Conservation (phyloP, 2,113 vertebrate genomes). For the Hydrolagus affinis region DNA sequence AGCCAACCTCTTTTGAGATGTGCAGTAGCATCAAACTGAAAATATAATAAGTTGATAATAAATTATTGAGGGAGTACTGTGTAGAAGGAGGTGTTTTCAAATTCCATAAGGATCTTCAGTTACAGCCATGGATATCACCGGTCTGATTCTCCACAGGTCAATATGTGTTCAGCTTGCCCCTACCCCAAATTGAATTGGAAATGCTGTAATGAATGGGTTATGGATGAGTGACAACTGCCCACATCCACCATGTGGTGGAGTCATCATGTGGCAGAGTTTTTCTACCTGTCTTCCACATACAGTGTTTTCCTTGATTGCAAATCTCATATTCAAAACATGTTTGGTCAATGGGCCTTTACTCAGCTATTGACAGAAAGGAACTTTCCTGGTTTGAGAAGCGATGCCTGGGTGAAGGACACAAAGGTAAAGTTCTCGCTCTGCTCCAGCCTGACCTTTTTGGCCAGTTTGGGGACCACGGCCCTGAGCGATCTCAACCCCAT, state of each 20-base stretch:
- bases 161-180: too few species aligned
- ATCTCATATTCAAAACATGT: slow-evolving; percentile 1
- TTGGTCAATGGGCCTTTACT: background rate
- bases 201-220: slow-evolving; percentile 16
- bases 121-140: background rate
- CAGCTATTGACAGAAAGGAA: slow-evolving; percentile 24
- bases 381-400: slow-evolving; percentile 32
- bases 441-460: slow-evolving; percentile 46
- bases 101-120: background rate
- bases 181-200: background rate
- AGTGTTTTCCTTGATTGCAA: slow-evolving; percentile 11
- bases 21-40: background rate
- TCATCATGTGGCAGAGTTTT: background rate
- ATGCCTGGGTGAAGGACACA: slow-evolving; percentile 49
- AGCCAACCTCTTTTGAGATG: too few species aligned
- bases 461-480: slow-evolving; percentile 42
- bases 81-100: background rate
- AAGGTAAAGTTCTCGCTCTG: slow-evolving; percentile 50
- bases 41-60: slow-evolving; percentile 5
- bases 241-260: background rate
- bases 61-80: background rate
- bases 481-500: slow-evolving; percentile 44
- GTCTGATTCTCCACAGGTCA: slow-evolving; percentile 1
- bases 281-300: background rate
- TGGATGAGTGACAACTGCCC: slow-evolving; percentile 8